Percentiles rank a stretch among this genome's conserved stretches.
Conservation (phyloP, 2,113 vertebrate genomes). For the Boulengeromyrus knoepffleri region DNA sequence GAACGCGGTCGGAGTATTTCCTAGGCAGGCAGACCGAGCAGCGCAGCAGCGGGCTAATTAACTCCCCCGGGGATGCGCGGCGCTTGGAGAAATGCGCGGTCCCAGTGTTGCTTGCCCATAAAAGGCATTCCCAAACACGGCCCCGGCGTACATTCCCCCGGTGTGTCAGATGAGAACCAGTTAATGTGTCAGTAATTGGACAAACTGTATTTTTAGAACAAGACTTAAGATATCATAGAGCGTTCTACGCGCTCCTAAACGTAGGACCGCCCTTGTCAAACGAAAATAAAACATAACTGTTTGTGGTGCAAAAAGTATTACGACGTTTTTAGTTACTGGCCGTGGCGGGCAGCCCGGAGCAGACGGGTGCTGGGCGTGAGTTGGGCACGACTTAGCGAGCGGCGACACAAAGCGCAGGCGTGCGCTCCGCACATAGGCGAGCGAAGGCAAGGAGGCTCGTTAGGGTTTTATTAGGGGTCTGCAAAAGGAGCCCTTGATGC, state of each 20-base stretch:
- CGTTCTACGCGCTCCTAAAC: slow-evolving; percentile 58
- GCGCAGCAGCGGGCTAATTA: slow-evolving; percentile 87
- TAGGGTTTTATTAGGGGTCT: slow-evolving; percentile 62
- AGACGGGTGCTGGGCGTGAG: not conserved
- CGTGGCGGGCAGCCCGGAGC: not conserved
- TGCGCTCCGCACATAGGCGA: not conserved
- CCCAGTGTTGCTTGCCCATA: slow-evolving; percentile 70
- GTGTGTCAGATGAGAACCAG: slow-evolving; percentile 83
- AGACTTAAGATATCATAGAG: slow-evolving; percentile 49
- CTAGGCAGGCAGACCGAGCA: slow-evolving; percentile 71
- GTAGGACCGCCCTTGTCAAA: slow-evolving; percentile 47
- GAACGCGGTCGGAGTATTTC: slow-evolving; percentile 87
- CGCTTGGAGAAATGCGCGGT: slow-evolving; percentile 71
- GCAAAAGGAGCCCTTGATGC: slow-evolving; percentile 51
- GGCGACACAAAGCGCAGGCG: not conserved
- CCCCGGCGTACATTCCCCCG: slow-evolving; percentile 73
- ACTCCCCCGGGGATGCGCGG: slow-evolving; percentile 74
- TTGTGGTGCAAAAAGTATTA: slow-evolving; percentile 27
- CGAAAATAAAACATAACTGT: not conserved
- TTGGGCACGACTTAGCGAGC: not conserved
- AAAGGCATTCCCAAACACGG: slow-evolving; percentile 84
- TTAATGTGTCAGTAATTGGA: slow-evolving; percentile 73
- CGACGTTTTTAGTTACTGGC: not conserved
- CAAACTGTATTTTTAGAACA: slow-evolving; percentile 53
- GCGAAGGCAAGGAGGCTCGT: slow-evolving; percentile 45